Evolutionary conservation across 37 sponge, comb jelly and placozoan genomes (phyloP), one percentile per base, ranked within the genome.

Genomic region (Tethya wilhelma): DNA sequence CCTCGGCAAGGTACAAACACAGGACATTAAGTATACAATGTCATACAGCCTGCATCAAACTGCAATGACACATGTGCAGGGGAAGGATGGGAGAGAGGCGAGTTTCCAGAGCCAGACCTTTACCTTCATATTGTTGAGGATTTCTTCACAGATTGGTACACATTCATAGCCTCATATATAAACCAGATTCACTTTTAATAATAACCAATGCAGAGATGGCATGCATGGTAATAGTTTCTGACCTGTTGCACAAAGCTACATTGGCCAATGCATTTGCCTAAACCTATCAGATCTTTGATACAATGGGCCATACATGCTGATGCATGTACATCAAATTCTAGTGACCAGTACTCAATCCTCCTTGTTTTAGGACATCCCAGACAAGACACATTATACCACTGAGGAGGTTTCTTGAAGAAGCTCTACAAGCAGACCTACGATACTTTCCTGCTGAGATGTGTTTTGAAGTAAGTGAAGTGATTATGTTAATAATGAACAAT

Each of bases 121-220:
- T 87, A 87, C 49, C 96, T 89, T 68, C 96, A 95, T 58, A 58
- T 95, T 22, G 87, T 95, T 56, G 96, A 95, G 56, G 90, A 95
- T 66, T 89, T 95, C 46, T 85, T 89, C 55, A 95, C 96, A n/a
- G 81, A 88, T 42, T 95, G 96, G 96, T 91, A 44, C 59, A 22
- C 34, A 30, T 31, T 19, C 37, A 64, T 6, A 26, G 25, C 17
- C 7, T 23, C 28, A 20, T 29, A 60, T 14, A 49, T 49, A 49
- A 49, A 49, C 53, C 9, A 9, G 9, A 19, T n/a, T n/a, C n/a
- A n/a, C n/a, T n/a, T n/a, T n/a, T n/a, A n/a, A n/a, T n/a, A n/a
- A n/a, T n/a, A n/a, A n/a, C n/a, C n/a, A n/a, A n/a, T n/a, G n/a
- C n/a, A n/a, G n/a, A n/a, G n/a, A n/a, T n/a, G n/a, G n/a, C n/a